Percentiles rank a stretch among this genome's conserved stretches.
Evolutionary conservation across 23 tunicate genomes (phyloP).

Genomic region (Corella eumyota): DNA sequence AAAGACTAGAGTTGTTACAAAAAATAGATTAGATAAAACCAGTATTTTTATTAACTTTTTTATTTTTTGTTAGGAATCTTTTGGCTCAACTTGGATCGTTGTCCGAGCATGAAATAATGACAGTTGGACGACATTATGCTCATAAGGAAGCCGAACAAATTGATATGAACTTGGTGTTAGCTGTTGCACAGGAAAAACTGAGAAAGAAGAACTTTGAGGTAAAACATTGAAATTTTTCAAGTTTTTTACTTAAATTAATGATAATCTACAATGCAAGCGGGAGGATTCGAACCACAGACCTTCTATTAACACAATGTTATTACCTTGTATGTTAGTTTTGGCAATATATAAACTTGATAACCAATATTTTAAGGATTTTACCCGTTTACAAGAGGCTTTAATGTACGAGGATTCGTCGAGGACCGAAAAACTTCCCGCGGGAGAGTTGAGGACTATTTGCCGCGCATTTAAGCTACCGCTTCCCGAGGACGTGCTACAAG

Average conservation of each 20-base stretch:
- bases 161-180: conserved; percentile 73
- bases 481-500: conserved; percentile 64
- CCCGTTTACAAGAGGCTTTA: conserved; percentile 56
- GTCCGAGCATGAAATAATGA: conserved; percentile 96
- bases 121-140: conserved; percentile 75
- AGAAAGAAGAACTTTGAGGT: conserved; percentile 86
- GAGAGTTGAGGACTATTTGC: conserved; percentile 30
- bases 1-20: too few relatives aligned
- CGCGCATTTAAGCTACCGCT: conserved; percentile 78
- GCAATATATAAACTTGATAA: too few relatives aligned
- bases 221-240: not conserved
- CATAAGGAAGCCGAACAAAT: conserved; percentile 46
- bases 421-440: conserved; percentile 18
- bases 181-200: conserved; percentile 77
- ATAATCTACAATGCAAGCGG: too few relatives aligned
- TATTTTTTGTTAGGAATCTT: conserved; percentile 22
- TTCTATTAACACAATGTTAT: too few relatives aligned
- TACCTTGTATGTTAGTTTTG: too few relatives aligned
- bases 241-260: too few relatives aligned
- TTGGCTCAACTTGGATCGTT: conserved; percentile 50
- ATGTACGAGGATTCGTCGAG: conserved; percentile 29
- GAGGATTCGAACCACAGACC: too few relatives aligned
- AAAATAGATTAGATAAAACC: too few relatives aligned
- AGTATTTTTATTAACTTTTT: too few relatives aligned
- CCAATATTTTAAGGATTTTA: conserved; percentile 80